These are phyloP conservation scores for Apodemia mormo DNA, from an alignment of 2,888 invertebrate genomes.

Conservation along the genomic window DNA sequence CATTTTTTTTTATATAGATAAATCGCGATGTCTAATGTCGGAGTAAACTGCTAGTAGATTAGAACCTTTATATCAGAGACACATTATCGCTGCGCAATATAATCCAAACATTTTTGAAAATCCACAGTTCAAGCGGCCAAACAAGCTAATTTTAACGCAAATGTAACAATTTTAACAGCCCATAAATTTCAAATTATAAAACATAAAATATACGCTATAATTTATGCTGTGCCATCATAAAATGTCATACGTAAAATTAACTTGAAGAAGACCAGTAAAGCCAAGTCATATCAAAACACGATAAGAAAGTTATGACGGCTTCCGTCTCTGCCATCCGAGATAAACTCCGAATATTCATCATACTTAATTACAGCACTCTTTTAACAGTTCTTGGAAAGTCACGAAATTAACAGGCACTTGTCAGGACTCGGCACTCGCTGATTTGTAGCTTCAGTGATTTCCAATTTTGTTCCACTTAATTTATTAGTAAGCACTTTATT, in stretches of 20 bases:
- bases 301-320: constrained; percentile 47
- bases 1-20: no score
- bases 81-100: no score
- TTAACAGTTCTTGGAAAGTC: constrained; percentile 65
- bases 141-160: no score
- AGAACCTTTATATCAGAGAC: no score
- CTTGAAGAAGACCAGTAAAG: constrained; percentile 8
- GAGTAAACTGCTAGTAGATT: no score
- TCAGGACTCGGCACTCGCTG: constrained; percentile 50
- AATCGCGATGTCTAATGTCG: no score
- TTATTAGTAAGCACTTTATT: constrained; percentile 8
- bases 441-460: constrained; percentile 49
- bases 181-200: no score
- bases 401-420: constrained; percentile 63
- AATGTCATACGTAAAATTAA: constrained; percentile 6
- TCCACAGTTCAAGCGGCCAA: no score
- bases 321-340: constrained; percentile 61
- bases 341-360: constrained; percentile 76
- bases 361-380: constrained; percentile 75
- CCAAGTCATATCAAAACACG: constrained; percentile 23
- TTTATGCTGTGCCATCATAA: constrained; percentile 1
- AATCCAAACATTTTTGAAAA: no score
- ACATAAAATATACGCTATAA: no score
- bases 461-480: constrained; percentile 22
- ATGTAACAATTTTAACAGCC: no score